phyloP scores from a whole-genome alignment of 2,797 vertebrate genomes.

The Neosilurus mollespiculum region DNA sequence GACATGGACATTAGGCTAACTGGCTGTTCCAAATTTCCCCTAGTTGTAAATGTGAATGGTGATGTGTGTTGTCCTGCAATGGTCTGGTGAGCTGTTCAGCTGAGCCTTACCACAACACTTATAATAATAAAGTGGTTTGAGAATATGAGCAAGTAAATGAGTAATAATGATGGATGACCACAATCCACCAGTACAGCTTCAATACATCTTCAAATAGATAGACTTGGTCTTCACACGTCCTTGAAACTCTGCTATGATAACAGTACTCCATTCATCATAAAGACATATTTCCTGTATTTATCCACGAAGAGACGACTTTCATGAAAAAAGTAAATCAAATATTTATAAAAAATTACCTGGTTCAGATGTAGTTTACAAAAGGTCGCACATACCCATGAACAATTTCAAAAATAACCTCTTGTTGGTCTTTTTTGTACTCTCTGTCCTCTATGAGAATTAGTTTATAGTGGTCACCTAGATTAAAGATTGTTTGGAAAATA shows the following conservation, averaged over 20 bases:
- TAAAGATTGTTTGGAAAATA: background rate
- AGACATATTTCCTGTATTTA: background rate
- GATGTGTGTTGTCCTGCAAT: too few species aligned
- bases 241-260: background rate
- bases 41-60: too few species aligned
- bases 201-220: background rate
- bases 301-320: background rate
- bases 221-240: too few species aligned
- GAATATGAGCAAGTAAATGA: too few species aligned
- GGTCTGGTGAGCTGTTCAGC: too few species aligned
- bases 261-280: background rate
- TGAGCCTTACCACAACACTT: too few species aligned
- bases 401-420: background rate
- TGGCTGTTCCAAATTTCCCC: too few species aligned
- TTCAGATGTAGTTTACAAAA: constrained; percentile 1
- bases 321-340: background rate
- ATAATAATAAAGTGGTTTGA: too few species aligned
- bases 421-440: background rate
- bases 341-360: background rate
- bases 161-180: too few species aligned
- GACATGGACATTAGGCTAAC: too few species aligned
- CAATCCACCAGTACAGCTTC: background rate
- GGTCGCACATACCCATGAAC: background rate
- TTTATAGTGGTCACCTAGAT: background rate
- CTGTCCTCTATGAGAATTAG: background rate